Base-by-base conservation (phyloP, 2,888 invertebrate species). In the Dryocosmus kuriphilus region DNA sequence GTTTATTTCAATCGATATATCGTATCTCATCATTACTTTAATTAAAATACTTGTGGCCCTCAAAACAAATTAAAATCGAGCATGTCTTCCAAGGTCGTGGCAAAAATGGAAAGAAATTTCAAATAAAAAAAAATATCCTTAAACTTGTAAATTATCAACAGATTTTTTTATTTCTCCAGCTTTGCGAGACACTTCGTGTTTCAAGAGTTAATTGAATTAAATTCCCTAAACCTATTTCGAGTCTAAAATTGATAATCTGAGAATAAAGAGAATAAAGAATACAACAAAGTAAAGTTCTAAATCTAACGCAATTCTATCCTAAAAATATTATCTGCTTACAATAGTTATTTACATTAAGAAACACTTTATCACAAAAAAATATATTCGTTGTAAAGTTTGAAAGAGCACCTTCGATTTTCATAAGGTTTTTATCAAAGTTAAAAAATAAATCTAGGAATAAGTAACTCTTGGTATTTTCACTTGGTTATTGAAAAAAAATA, bases 281-380 rank as follows among this genome's bases (percentile, higher is more conserved):
- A 67, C 8, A 27, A 67, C 8, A 27, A 67, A 41, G 14, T 41
- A 22, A 24, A 41, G 24, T 41, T 46, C 14, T 24, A 67, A 24
- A 27, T 27, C 24, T 41, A 65, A 22, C 16, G 14, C 38, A 41
- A 67, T 11, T 19, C 6, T 16, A 19, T 46, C 22, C n/a, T 51
- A 71, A 51, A 57, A 71, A 71, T 71, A 51, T 71, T 51, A 71
- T 46, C 30, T 41, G 30, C 11, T 51, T 71, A 27, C 67, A 71
- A 27, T 67, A 27, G 51, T 51, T n/a, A 3, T 51, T 8, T 67
- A 51, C 30, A 9, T 35, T 71, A 27, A n/a, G 38, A 65, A 71
- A 71, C 9, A 51, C 27, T 51, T 27, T 46, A 27, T 71, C 67
- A 51, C 27, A 71, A 71, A 71, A 30, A 19, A 19, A 67, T 46